These are phyloP conservation scores for Danionella dracula DNA, from an alignment of 2,797 vertebrate genomes.

Conservation along the genomic window DNA sequence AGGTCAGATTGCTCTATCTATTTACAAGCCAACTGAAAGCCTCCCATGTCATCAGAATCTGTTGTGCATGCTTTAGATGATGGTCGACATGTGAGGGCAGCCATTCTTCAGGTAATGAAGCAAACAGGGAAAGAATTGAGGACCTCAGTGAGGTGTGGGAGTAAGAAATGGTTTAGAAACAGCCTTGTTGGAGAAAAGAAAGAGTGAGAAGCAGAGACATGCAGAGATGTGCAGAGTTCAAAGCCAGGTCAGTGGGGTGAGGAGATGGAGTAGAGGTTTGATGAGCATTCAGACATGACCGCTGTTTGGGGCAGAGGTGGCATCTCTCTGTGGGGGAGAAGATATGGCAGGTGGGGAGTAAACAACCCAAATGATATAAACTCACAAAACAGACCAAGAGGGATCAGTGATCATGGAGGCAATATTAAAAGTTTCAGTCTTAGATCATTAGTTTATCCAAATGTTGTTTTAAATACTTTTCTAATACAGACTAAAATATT, in stretches of 20 bases:
- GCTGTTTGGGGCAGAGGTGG: conserved; percentile 58
- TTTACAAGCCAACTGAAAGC: background rate
- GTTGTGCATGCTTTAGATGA: background rate
- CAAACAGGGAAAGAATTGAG: background rate
- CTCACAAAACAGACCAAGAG: conserved; percentile 14
- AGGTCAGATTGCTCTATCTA: background rate
- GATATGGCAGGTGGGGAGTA: conserved; percentile 61
- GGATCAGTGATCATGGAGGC: background rate
- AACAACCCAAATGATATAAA: conserved; percentile 50
- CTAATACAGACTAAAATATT: too few species aligned
- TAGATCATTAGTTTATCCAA: too few species aligned
- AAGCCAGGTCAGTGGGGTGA: conserved; percentile 55
- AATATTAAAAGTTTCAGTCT: too few species aligned
- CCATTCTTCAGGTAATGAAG: background rate
- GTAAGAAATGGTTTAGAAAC: conserved; percentile 44
- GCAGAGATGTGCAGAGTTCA: conserved; percentile 50
- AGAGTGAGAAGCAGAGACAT: background rate
- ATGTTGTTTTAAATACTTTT: too few species aligned
- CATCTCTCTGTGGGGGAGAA: conserved; percentile 14
- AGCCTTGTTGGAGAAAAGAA: background rate
- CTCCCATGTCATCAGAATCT: background rate
- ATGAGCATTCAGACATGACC: conserved; percentile 46
- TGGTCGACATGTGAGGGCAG: background rate
- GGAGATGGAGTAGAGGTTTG: conserved; percentile 53
- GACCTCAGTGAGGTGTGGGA: conserved; percentile 6